Evolutionary conservation across 23 tunicate species (phyloP).

Genomic region (Phallusia fumigata): DNA sequence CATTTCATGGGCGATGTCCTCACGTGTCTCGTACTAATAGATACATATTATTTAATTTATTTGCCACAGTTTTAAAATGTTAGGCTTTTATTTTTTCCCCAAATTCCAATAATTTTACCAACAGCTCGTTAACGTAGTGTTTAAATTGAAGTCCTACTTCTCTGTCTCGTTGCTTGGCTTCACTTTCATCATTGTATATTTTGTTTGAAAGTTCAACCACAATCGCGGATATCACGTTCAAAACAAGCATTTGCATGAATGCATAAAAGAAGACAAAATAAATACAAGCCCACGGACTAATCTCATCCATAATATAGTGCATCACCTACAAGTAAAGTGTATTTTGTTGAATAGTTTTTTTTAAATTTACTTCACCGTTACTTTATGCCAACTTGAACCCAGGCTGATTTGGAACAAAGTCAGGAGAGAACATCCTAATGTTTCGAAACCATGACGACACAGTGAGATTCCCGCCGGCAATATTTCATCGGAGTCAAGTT

Average conservation of each 20-base stretch:
- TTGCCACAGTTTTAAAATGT: not conserved
- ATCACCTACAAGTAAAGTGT: conserved; percentile 47
- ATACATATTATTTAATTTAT: too few species aligned
- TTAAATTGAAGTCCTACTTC: conserved; percentile 21
- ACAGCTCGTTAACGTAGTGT: too few species aligned
- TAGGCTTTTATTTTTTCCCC: too few species aligned
- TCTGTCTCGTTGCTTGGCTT: conserved; percentile 67
- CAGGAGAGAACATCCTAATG: conserved; percentile 66
- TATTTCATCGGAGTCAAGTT: conserved; percentile 7
- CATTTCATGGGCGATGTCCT: too few species aligned
- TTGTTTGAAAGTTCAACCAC: conserved; percentile 82
- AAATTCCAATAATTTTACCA: too few species aligned
- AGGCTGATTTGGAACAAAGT: conserved; percentile 90
- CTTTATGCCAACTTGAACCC: conserved; percentile 95
- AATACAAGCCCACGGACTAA: conserved; percentile 51
- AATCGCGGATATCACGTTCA: conserved; percentile 83
- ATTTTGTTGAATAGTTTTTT: too few species aligned
- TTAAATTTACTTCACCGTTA: not conserved
- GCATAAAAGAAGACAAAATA: conserved; percentile 87
- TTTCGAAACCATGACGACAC: conserved; percentile 77
- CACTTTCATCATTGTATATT: conserved; percentile 63
- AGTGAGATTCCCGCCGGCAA: conserved; percentile 67
- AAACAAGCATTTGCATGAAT: conserved; percentile 84
- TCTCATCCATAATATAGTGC: conserved; percentile 77
- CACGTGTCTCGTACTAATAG: too few species aligned